Base-by-base conservation (phyloP, 2,113 vertebrate species). In the Corythaeola cristata region DNA sequence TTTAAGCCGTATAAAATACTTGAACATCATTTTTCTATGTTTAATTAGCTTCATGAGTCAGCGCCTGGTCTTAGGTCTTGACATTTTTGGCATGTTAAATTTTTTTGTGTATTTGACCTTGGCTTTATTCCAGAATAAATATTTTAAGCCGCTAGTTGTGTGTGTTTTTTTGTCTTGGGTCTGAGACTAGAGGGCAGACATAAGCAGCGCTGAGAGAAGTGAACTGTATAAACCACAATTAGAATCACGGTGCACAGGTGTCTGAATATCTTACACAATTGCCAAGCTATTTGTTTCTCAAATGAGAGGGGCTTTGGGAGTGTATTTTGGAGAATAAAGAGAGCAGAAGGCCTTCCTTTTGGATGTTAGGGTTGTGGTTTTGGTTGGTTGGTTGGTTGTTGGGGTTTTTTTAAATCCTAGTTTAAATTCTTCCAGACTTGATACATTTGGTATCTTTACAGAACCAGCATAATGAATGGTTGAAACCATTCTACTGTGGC, bases 141-240 rank as follows among this genome's bases (percentile, higher is more conserved):
- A 78, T 97, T 97, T 94, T 96, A 93, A 95, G 91, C 81, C 88
- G 37, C 69, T 96, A 35, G 50, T 97, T 95, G 10, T 60, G 55
- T 67, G 26, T 15, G 7, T 6, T 17, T 87, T 85, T 96, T 96
- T 96, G 47, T 83, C 50, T 94, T 95, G n/a, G 2, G 74, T 85
- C 56, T 96, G 96, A 89, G 90, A 81, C 74, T 87, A 91, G 91
- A 73, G 85, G 94, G 76, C 93, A 94, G 92, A 80, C 94, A 89
- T 83, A 95, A 95, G 60, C 89, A 96, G 89, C 79, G 41, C 15
- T 60, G 85, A 68, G 87, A 94, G 92, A 97, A 96, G 73, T 85
- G 91, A 96, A 96, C 79, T 96, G 90, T 96, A 93, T 96, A 97
- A 97, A 94, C 82, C 90, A 95, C 96, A 97, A 94, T 96, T 97